These are phyloP conservation scores for Gulo gulo DNA, from an alignment of 2,113 vertebrate species.

Conservation along the genomic window DNA sequence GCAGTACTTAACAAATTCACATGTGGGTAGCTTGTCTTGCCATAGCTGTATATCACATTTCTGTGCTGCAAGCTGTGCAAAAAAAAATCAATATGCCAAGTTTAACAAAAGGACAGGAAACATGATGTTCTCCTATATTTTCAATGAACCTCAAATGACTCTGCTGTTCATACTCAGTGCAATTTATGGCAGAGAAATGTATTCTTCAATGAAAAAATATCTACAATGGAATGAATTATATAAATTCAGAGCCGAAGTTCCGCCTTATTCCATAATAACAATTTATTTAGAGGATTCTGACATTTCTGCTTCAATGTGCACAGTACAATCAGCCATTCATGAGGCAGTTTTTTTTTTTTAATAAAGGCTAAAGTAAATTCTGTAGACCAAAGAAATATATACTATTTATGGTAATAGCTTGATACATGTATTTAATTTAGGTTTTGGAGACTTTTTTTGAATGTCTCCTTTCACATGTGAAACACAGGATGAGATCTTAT, in stretches of 20 bases:
- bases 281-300: constrained; percentile 69
- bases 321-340: constrained; percentile 41
- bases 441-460: constrained; percentile 22
- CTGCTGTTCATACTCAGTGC: constrained; percentile 52
- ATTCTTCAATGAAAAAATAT: constrained; percentile 53
- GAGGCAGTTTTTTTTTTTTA: not conserved
- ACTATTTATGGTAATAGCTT: not conserved
- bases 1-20: constrained; percentile 78
- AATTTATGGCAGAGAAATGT: constrained; percentile 59
- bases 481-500: not conserved
- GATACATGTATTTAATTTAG: constrained; percentile 46
- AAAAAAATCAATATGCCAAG: constrained; percentile 79
- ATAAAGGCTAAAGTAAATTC: constrained; percentile 6
- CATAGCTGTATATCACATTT: constrained; percentile 75
- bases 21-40: constrained; percentile 76
- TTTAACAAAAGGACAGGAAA: constrained; percentile 81
- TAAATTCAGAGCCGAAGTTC: constrained; percentile 56
- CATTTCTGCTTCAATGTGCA: constrained; percentile 64
- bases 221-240: constrained; percentile 46
- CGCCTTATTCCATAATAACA: constrained; percentile 55
- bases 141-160: constrained; percentile 80
- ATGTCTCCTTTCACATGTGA: not conserved
- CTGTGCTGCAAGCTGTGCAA: constrained; percentile 74
- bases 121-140: constrained; percentile 73
- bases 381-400: constrained; percentile 29